phyloP scores from a whole-genome alignment of 1,140 invertebrate genomes.

The Carcinoscorpius rotundicauda region DNA sequence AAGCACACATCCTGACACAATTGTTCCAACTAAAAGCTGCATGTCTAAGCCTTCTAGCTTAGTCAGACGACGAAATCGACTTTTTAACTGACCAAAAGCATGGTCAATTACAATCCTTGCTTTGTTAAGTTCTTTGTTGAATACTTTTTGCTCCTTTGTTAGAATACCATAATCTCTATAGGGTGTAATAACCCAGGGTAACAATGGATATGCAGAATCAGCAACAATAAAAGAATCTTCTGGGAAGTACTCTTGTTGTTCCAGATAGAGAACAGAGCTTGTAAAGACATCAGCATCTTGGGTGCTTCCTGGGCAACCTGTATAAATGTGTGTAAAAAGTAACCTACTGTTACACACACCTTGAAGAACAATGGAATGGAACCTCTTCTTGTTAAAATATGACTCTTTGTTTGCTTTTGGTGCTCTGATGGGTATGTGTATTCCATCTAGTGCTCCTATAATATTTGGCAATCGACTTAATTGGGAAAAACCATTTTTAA shows the following conservation, averaged over 20 bases:
- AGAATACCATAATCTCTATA: slow-evolving; percentile 1
- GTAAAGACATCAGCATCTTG: not conserved
- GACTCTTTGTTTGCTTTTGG: not conserved
- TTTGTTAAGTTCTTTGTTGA: not conserved
- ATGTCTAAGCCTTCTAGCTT: not conserved
- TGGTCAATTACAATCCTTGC: slow-evolving; percentile 1
- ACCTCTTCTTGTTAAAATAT: not conserved
- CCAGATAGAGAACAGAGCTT: slow-evolving; percentile 1
- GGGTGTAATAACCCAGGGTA: not conserved
- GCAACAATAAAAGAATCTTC: not conserved
- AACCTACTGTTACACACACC: not conserved
- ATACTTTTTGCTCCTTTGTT: slow-evolving; percentile 2
- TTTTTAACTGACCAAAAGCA: slow-evolving; percentile 1
- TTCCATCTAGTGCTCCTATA: not conserved
- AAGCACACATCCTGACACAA: not conserved
- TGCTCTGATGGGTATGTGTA: not conserved
- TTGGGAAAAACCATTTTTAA: not conserved
- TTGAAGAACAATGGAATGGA: not conserved
- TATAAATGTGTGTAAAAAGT: not conserved
- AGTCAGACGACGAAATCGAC: slow-evolving; percentile 2
- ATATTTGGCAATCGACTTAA: not conserved
- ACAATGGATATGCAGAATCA: slow-evolving; percentile 3
- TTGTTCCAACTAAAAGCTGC: not conserved
- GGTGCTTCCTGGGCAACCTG: not conserved
- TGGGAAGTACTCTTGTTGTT: not conserved